Evolutionary conservation across 2,888 invertebrate species (phyloP), one percentile per base, ranked within the genome.

Genomic region (Mesoligia furuncula): DNA sequence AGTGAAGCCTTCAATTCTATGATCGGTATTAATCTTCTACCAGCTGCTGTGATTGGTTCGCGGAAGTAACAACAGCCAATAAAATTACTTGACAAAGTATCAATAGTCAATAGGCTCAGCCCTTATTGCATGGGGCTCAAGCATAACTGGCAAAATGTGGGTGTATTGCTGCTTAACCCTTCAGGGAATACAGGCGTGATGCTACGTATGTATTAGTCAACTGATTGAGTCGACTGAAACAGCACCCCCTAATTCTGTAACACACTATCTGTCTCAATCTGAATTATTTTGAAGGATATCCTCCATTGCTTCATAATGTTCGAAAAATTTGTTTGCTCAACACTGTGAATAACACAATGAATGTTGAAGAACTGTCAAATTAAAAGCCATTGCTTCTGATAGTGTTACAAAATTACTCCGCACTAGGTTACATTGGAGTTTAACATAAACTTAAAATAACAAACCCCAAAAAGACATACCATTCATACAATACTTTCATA

Each of bases 401-500:
- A 11, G 24, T 51, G 48, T 51, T 20, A 51, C 48, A 20, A 3
- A 54, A 54, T 54, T 24, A 24, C 1, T 11, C 24, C 54, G 4
- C 4, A n/a, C n/a, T n/a, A 51, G 17, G 17, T n/a, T 70, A 13
- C 11, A 57, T n/a, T 45, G 5, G 1, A 7, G 11, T 0, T 31
- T 2, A n/a, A 61, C 8, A 36, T 6, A 77, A 80, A 57, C 70
- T 59, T 67, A 69, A 68, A 74, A 62, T 31, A 74, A 48, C 48
- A 67, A 62, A 51, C 39, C 42, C 1, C 45, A 73, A 61, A 78
- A 68, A 62, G 54, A 67, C 15, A 45, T 36, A 42, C 67, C 54
- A 70, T 66, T 69, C 65, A 31, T 39, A 69, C 51, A 69, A 84
- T 61, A 65, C 57, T 72, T 80, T 72, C 78, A 79, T 70, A 79